phyloP scores from a whole-genome alignment of 2,113 vertebrate genomes.

The Archilochus colubris region DNA sequence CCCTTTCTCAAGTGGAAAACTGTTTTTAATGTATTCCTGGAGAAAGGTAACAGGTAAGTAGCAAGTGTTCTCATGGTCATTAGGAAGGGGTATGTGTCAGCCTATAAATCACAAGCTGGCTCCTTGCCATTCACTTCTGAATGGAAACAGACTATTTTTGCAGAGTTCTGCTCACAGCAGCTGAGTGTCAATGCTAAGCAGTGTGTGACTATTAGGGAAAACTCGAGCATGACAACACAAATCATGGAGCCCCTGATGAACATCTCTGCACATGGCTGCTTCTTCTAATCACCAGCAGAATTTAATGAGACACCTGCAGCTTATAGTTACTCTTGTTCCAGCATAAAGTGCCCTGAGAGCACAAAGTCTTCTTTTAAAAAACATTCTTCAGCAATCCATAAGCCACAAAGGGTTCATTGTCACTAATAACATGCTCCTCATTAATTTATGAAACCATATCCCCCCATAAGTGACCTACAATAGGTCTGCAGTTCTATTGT shows the following conservation, averaged over 20 bases:
- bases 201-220: constrained; percentile 20
- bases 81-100: background rate
- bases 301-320: constrained; percentile 71
- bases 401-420: constrained; percentile 38
- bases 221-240: constrained; percentile 34
- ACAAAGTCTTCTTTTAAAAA: constrained; percentile 30
- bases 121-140: background rate
- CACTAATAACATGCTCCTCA: background rate
- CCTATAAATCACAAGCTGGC: constrained; percentile 42
- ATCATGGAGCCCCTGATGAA: constrained; percentile 37
- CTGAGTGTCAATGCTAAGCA: constrained; percentile 28
- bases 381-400: constrained; percentile 3
- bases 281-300: constrained; percentile 57
- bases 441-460: constrained; percentile 25
- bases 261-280: constrained; percentile 50
- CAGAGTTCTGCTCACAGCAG: constrained; percentile 8
- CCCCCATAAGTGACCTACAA: background rate
- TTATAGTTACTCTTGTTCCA: background rate
- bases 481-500: background rate
- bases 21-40: background rate
- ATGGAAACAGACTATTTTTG: background rate
- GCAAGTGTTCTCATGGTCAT: background rate
- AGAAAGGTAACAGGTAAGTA: background rate
- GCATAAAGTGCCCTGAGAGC: background rate
- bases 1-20: background rate